Evolutionary conservation across 1,140 invertebrate genomes (phyloP).

Genomic region (Aricia agestis): DNA sequence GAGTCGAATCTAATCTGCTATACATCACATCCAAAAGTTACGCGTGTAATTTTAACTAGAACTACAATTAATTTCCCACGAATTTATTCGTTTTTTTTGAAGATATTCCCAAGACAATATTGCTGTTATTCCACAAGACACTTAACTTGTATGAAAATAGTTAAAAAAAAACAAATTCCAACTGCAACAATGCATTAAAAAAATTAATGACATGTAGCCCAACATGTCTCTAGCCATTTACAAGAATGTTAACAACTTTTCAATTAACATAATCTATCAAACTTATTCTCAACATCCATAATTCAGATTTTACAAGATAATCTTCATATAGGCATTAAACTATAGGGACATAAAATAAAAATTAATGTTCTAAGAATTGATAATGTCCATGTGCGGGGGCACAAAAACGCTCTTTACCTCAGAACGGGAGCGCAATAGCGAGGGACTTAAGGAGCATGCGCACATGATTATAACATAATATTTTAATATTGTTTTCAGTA

Average conservation of each 20-base stretch:
- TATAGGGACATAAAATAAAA: conserved; percentile 8
- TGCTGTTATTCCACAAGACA: no score
- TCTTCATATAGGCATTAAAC: not conserved
- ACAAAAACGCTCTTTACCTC: conserved; percentile 12
- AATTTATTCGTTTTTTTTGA: no score
- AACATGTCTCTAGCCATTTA: not conserved
- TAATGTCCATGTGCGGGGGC: conserved; percentile 1
- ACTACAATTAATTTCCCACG: no score
- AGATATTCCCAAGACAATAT: no score
- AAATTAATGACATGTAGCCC: not conserved
- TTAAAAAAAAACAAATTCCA: not conserved
- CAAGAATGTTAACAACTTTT: not conserved
- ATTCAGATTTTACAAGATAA: conserved; percentile 12
- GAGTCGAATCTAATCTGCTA: no score
- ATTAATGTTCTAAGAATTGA: conserved; percentile 14
- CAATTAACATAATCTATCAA: not conserved
- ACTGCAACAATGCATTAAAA: not conserved
- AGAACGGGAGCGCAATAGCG: conserved; percentile 9
- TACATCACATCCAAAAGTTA: no score
- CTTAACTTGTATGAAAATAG: not conserved
- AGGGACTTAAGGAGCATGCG: not conserved
- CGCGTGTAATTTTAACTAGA: no score
- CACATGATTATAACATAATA: not conserved
- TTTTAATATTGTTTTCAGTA: no score
- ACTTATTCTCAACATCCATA: not conserved